These are phyloP conservation scores for Scaptomyza graminum DNA, from an alignment of 1,140 invertebrate species.

Conservation along the genomic window DNA sequence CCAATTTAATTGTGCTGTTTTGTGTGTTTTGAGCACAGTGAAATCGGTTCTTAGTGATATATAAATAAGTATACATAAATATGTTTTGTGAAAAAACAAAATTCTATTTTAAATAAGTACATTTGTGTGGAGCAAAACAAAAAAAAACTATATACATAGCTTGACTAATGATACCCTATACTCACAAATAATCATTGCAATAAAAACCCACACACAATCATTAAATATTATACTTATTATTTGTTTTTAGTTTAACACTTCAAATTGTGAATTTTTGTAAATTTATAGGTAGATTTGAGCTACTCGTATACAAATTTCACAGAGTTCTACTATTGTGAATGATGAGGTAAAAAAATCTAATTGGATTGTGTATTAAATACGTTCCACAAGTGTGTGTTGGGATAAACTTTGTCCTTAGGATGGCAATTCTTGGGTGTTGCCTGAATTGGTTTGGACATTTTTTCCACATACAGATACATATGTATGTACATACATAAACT, in stretches of 20 bases:
- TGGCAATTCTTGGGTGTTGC: not conserved
- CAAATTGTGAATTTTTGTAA: too few species aligned
- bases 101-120: not conserved
- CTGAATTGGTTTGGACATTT: not conserved
- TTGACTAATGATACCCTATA: not conserved
- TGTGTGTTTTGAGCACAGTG: constrained; percentile 1
- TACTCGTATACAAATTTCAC: too few species aligned
- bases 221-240: too few species aligned
- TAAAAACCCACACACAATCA: too few species aligned
- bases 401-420: not conserved
- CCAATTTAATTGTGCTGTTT: constrained; percentile 10
- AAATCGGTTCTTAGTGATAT: not conserved
- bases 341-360: not conserved
- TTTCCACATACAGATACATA: not conserved
- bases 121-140: not conserved
- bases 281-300: too few species aligned
- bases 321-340: too few species aligned
- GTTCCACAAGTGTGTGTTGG: constrained; percentile 9
- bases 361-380: not conserved
- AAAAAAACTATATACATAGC: not conserved
- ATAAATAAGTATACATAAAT: not conserved
- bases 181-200: too few species aligned
- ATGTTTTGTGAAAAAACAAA: not conserved
- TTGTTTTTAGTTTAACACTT: too few species aligned
- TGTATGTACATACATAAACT: too few species aligned